Percentiles rank a stretch among this genome's conserved stretches.
phyloP scores from a whole-genome alignment of 2,797 vertebrate genomes.

The Aulostomus chinensis region DNA sequence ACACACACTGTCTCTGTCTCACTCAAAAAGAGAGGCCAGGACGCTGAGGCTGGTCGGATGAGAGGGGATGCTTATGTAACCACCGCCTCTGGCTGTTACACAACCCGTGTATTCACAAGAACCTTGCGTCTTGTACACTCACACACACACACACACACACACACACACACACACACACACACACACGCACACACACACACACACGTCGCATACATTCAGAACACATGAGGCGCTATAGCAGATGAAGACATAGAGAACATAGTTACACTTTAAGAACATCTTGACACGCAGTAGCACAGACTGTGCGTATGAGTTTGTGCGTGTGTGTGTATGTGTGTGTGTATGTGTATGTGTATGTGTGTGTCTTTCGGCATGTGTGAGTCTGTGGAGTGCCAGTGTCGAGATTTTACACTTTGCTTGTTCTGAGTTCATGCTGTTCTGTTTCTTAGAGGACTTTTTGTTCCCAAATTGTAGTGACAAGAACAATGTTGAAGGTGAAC shows the following conservation, averaged over 20 bases:
- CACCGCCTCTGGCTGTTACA: constrained; percentile 68
- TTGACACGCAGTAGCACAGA: not conserved
- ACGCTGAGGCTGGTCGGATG: constrained; percentile 42
- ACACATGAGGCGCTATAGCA: not conserved
- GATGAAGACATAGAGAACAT: not conserved
- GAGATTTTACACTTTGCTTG: constrained; percentile 2
- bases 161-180: not conserved
- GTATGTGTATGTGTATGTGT: no score
- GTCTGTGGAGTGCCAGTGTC: not conserved
- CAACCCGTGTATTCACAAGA: constrained; percentile 65
- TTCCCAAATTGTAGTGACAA: no score
- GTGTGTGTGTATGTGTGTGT: no score
- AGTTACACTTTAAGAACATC: no score
- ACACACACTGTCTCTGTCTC: not conserved
- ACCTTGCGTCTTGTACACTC: constrained; percentile 31
- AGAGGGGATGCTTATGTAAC: constrained; percentile 67
- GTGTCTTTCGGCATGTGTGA: no score
- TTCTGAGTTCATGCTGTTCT: constrained; percentile 11
- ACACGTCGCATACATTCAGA: not conserved
- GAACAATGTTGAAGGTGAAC: no score
- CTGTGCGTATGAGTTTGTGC: not conserved
- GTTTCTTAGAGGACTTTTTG: not conserved
- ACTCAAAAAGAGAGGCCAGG: constrained; percentile 39
- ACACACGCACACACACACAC: constrained; percentile 5
- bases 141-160: not conserved